Evolutionary conservation across 2,888 invertebrate genomes (phyloP), one percentile per base, ranked within the genome.

Genomic region (Hoplodrina blanda): DNA sequence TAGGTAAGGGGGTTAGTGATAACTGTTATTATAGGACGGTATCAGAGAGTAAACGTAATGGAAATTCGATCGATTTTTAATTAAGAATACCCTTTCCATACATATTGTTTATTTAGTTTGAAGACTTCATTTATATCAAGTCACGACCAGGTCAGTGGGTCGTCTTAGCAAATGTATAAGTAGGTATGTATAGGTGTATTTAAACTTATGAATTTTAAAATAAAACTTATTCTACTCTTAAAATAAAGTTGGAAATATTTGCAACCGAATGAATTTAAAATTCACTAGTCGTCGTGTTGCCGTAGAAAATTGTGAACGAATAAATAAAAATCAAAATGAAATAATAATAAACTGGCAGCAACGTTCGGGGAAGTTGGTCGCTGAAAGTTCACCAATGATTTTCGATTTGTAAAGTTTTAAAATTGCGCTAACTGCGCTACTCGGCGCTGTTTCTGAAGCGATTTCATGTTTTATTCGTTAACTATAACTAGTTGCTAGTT

Each of bases 301-400:
- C 69, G 74, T 60, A 62, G 81, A 67, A 81, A 85, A 83, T 84
- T 78, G 73, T 62, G 77, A 72, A 76, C 79, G 84, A 86, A 87
- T 88, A 88, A 88, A 88, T 86, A 87, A 81, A 85, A 81, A 84
- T 83, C 62, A 81, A 84, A 87, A 86, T 87, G 80, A 86, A 88
- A 88, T 87, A 85, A 88, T 87, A 85, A 88, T 86, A 87, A 86
- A 86, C 80, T 83, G 67, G 71, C 62, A 60, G 77, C 70, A 76
- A 73, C 71, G 81, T 76, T 71, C 79, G 8, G 49, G 76, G 52
- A 79, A 83, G 71, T 83, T 80, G 75, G 69, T 72, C 78, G 84
- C 69, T 54, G 59, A 62, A 80, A 85, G 80, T 83, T 79, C 73
- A 74, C 78, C 83, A 78, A 81, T 85, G 83, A 85, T 85, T 85